Base-by-base conservation (phyloP, 1,140 invertebrate species). In the Drosophila lowei region DNA sequence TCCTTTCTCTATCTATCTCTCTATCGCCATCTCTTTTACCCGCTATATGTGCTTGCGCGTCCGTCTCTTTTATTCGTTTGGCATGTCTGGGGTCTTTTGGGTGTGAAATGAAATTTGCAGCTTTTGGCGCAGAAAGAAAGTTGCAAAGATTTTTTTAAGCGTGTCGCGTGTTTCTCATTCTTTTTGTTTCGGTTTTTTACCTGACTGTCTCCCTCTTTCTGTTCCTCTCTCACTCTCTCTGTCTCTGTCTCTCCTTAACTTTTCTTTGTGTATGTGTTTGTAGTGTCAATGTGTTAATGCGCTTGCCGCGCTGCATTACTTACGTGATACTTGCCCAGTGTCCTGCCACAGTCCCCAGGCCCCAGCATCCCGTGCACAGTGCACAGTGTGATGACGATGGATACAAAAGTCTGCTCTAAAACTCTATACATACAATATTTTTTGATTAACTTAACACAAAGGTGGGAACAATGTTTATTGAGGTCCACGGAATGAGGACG, bases 121-220 rank as follows among this genome's bases (percentile, higher is more conserved):
- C 80, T 85, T 83, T 79, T 84, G 80, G 77, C 60, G 81, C 77
- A 85, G 59, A 85, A 85, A 73, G 81, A 85, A 85, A 85, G 81
- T 85, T 85, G 81, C 81, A 74, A 80, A 81, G 80, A 85, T 86
- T 85, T 86, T 77, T 84, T 81, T 74, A 85, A 86, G 68, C 81
- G 81, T 85, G 72, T 71, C 81, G 80, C 72, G 60, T 76, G 75
- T 66, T 77, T 72, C 52, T 30, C 6, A 28, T 23, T 43, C 48
- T 34, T 13, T 38, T 23, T 55, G 53, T 44, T 60, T 62, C 15
- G 16, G 25, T 30, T 55, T 58, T 61, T 56, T 44, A 54, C 49
- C 55, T 65, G 44, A 56, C 1, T 3, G 9, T 34, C 9, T 34
- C 30, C 11, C 34, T 2, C 9, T 11, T 3, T 30, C 30, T 11